phyloP scores from a whole-genome alignment of 2,113 vertebrate genomes.

The Microcebus ravelobensis region DNA sequence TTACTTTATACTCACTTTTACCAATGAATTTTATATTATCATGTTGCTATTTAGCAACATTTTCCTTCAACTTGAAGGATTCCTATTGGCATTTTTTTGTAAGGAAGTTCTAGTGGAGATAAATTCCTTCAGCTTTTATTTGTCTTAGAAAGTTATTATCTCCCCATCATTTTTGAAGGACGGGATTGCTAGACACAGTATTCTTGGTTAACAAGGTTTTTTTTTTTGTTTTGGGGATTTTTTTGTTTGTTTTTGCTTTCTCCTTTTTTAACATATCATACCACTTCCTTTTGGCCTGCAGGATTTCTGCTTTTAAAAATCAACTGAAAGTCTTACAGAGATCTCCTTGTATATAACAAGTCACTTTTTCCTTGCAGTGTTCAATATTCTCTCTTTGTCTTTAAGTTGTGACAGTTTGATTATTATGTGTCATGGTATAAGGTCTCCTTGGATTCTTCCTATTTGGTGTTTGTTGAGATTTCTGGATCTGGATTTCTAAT shows the following conservation, averaged over 20 bases:
- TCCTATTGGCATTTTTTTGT: background rate
- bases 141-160: background rate
- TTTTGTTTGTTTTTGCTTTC: background rate
- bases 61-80: background rate
- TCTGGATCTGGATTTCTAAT: background rate
- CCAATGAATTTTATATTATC: background rate
- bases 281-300: background rate
- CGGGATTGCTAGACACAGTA: background rate
- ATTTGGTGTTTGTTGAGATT: background rate
- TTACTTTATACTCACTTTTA: background rate
- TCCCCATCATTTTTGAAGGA: background rate
- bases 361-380: background rate
- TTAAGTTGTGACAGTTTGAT: background rate
- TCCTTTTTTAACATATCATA: background rate
- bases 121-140: background rate
- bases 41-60: background rate
- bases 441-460: background rate
- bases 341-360: background rate
- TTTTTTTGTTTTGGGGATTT: no score
- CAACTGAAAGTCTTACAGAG: background rate
- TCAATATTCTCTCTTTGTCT: background rate
- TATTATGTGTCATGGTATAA: background rate
- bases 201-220: background rate
- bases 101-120: background rate
- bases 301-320: background rate